Evolutionary conservation across 2,113 vertebrate genomes (phyloP).

Genomic region (Fukomys damarensis): DNA sequence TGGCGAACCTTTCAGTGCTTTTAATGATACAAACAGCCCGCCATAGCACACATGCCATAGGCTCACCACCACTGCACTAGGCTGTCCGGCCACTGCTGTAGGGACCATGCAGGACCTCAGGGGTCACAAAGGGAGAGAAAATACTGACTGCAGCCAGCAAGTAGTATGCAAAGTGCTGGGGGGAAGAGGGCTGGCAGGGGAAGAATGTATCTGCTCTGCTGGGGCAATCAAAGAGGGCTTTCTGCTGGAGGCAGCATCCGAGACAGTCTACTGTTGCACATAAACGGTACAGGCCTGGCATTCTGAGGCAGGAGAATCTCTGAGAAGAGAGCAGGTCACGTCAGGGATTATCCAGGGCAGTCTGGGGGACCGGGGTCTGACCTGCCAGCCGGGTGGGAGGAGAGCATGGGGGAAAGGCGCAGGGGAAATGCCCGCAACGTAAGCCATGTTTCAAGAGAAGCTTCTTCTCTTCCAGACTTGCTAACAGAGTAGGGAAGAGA

Average conservation of each 20-base stretch:
- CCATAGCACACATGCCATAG: not conserved
- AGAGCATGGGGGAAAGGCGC: not conserved
- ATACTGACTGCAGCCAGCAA: not conserved
- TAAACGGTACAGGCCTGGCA: not conserved
- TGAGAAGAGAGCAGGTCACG: not conserved
- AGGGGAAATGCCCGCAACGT: not conserved
- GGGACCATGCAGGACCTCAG: no score
- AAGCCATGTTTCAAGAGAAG: no score
- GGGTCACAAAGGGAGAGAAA: not conserved
- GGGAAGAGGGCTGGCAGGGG: not conserved
- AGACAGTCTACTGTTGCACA: not conserved
- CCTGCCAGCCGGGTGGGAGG: not conserved
- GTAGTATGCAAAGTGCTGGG: not conserved
- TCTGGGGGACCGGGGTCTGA: not conserved
- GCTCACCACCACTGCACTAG: not conserved
- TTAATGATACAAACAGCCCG: not conserved
- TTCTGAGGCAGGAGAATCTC: not conserved
- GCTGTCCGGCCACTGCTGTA: not conserved
- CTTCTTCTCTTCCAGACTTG: not conserved
- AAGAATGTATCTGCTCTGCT: not conserved
- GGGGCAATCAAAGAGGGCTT: constrained; percentile 23
- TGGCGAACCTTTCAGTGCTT: not conserved
- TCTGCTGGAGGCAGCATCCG: not conserved
- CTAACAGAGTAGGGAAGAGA: not conserved
- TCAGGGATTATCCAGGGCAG: not conserved